These are phyloP conservation scores for Andrena marginata DNA, from an alignment of 2,888 invertebrate genomes.

Conservation along the genomic window DNA sequence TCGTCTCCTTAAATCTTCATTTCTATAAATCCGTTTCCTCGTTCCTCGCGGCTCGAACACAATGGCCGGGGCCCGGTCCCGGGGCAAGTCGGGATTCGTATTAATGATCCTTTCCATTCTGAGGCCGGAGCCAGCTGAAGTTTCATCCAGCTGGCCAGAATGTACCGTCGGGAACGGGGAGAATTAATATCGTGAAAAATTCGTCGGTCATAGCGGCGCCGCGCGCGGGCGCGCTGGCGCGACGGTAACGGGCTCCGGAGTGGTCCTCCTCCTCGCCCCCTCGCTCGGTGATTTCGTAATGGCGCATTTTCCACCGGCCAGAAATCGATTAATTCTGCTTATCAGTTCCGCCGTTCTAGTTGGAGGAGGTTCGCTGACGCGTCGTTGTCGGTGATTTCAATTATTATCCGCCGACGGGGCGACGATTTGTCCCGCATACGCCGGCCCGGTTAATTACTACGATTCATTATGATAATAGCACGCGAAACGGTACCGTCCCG, in stretches of 20 bases:
- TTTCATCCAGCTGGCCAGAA: conserved; percentile 61
- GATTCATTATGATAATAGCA: conserved; percentile 21
- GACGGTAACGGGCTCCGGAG: conserved; percentile 30
- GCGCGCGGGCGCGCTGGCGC: background rate
- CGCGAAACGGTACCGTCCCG: background rate
- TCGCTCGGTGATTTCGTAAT: conserved; percentile 28
- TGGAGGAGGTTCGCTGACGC: conserved; percentile 12
- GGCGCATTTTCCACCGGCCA: conserved; percentile 25
- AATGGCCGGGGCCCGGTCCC: conserved; percentile 66
- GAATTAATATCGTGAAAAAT: conserved; percentile 73
- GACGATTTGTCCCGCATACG: conserved; percentile 12
- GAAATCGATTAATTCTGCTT: conserved; percentile 33
- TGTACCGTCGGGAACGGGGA: conserved; percentile 55
- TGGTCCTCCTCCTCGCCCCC: conserved; percentile 15
- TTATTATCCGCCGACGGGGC: conserved; percentile 1
- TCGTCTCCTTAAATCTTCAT: conserved; percentile 72
- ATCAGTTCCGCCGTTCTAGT: conserved; percentile 13
- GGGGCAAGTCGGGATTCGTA: conserved; percentile 73
- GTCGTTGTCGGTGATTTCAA: conserved; percentile 5
- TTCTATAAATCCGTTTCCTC: conserved; percentile 72
- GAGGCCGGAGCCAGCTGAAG: conserved; percentile 45
- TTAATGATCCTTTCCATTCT: conserved; percentile 78
- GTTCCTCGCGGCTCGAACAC: conserved; percentile 64
- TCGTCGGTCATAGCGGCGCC: conserved; percentile 43
- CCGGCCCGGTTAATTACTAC: conserved; percentile 8